phyloP scores from a whole-genome alignment of 2,888 invertebrate species.

The Synergus itoensis region DNA sequence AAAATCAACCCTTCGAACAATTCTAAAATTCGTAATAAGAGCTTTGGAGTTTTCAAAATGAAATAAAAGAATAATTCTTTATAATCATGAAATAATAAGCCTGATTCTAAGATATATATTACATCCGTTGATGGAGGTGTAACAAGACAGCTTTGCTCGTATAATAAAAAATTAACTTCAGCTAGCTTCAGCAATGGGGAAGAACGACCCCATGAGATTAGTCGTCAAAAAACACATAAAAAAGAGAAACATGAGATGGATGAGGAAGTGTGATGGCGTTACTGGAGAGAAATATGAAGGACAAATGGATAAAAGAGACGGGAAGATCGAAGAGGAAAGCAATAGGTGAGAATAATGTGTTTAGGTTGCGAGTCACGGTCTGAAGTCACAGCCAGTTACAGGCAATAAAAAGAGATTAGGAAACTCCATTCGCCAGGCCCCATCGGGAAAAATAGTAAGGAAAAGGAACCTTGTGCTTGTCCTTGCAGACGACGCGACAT shows the following conservation, averaged over 20 bases:
- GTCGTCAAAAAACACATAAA: slow-evolving; percentile 8
- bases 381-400: slow-evolving; percentile 70
- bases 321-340: slow-evolving; percentile 33
- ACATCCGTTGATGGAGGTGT: not conserved
- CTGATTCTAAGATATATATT: no score
- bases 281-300: not conserved
- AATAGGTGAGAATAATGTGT: slow-evolving; percentile 55
- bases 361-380: slow-evolving; percentile 67
- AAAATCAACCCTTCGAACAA: no score
- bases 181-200: not conserved
- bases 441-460: slow-evolving; percentile 53
- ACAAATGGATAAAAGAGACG: slow-evolving; percentile 45
- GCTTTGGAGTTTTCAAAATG: no score
- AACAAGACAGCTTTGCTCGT: not conserved
- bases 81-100: no score
- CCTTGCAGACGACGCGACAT: not conserved
- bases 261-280: not conserved
- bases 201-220: not conserved
- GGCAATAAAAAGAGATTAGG: slow-evolving; percentile 74
- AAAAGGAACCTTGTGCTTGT: not conserved
- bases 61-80: no score
- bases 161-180: slow-evolving; percentile 8
- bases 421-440: slow-evolving; percentile 65
- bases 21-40: no score
- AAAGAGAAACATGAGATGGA: slow-evolving; percentile 1